phyloP scores from a whole-genome alignment of 2,113 vertebrate genomes.

The Actenoides lindsayi region DNA sequence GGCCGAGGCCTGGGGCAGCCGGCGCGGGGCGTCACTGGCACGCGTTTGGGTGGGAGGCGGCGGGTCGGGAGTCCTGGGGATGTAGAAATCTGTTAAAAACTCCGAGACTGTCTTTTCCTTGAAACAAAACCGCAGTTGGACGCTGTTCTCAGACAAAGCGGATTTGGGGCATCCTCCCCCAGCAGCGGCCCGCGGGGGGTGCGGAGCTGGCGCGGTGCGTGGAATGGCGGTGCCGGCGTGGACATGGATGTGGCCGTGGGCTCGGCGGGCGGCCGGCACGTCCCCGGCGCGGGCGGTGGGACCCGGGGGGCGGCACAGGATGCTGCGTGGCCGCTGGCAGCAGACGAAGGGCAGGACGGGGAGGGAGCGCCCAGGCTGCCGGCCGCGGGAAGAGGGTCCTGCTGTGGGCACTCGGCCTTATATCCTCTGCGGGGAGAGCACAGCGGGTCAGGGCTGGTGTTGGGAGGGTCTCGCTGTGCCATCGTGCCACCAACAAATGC shows the following conservation, averaged over 20 bases:
- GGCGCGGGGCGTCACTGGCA: background rate
- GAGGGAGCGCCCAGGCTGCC: conserved; percentile 48
- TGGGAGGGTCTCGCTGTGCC: background rate
- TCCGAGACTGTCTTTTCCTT: conserved; percentile 30
- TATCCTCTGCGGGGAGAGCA: conserved; percentile 66
- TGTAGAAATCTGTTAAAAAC: conserved; percentile 67
- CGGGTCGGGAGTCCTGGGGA: conserved; percentile 22
- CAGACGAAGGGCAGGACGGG: conserved; percentile 49
- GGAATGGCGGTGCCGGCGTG: conserved; percentile 33
- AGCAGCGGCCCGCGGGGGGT: background rate
- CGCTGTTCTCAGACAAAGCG: background rate
- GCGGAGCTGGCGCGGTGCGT: conserved; percentile 28
- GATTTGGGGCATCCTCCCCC: conserved; percentile 4
- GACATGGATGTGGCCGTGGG: conserved; percentile 36
- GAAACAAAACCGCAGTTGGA: conserved; percentile 27
- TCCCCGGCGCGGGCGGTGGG: background rate
- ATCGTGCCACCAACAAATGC: background rate
- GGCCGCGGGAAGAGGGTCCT: conserved; percentile 39
- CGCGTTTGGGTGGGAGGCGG: background rate
- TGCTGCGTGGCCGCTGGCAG: conserved; percentile 22
- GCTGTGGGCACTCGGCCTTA: conserved; percentile 45
- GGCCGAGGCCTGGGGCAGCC: background rate
- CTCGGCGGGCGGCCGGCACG: background rate
- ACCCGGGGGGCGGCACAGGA: conserved; percentile 28
- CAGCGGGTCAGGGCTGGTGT: background rate